phyloP scores from a whole-genome alignment of 2,888 invertebrate species.

The Melangyna quadrimaculata region DNA sequence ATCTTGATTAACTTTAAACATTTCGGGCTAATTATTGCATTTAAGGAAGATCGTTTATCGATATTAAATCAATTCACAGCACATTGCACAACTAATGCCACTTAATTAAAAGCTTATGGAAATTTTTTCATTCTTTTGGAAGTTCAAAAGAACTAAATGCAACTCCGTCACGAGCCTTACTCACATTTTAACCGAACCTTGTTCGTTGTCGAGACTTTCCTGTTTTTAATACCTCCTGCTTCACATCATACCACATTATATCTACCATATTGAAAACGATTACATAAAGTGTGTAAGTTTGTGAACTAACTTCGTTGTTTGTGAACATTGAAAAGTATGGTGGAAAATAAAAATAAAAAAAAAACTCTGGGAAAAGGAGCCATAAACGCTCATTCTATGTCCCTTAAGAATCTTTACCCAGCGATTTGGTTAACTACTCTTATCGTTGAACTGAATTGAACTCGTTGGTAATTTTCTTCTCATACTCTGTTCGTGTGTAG shows the following conservation, averaged over 20 bases:
- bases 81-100: background rate
- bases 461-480: slow-evolving; percentile 50
- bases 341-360: background rate
- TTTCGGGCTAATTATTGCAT: no score
- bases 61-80: background rate
- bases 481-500: background rate
- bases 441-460: slow-evolving; percentile 68
- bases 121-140: background rate
- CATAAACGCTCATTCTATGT: slow-evolving; percentile 59
- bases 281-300: slow-evolving; percentile 43
- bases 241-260: slow-evolving; percentile 6
- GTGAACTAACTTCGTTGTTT: slow-evolving; percentile 35
- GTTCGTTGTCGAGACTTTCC: background rate
- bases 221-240: background rate
- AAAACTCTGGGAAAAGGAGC: slow-evolving; percentile 35
- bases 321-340: slow-evolving; percentile 1
- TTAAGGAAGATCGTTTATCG: no score
- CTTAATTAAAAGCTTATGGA: background rate
- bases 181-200: background rate
- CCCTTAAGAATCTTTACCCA: slow-evolving; percentile 61
- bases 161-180: background rate
- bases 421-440: slow-evolving; percentile 64
- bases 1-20: no score
- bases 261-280: slow-evolving; percentile 49
- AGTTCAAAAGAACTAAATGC: background rate